Conservation (phyloP, 2,797 vertebrate species). For the Pygocentrus nattereri region DNA sequence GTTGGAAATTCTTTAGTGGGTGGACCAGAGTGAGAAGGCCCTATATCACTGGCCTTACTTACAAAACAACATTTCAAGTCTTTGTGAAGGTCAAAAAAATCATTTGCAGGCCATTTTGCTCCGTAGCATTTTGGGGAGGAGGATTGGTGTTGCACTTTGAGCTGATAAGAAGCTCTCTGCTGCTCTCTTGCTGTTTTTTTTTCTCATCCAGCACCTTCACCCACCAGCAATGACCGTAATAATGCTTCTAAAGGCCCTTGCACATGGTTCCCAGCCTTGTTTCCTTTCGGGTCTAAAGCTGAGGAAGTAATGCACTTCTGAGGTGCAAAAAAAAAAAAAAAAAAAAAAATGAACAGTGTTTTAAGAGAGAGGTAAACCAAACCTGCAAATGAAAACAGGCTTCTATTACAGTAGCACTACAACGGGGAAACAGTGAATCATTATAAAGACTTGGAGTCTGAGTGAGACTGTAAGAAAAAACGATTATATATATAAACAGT, state of each 20-base stretch:
- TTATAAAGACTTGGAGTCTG: slow-evolving; percentile 1
- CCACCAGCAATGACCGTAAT: slow-evolving; percentile 62
- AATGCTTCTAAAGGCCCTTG: slow-evolving; percentile 61
- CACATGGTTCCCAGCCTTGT: slow-evolving; percentile 52
- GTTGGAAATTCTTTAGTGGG: slow-evolving; percentile 40
- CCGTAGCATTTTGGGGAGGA: slow-evolving; percentile 43
- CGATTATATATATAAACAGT: slow-evolving; percentile 1
- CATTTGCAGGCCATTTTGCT: slow-evolving; percentile 34
- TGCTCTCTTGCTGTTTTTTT: slow-evolving; percentile 70
- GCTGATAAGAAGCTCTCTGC: slow-evolving; percentile 76
- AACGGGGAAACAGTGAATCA: background rate
- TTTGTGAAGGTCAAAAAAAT: slow-evolving; percentile 35
- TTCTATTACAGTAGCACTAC: slow-evolving; percentile 21
- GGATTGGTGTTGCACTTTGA: slow-evolving; percentile 79
- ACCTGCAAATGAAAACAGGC: slow-evolving; percentile 43
- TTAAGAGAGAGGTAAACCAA: slow-evolving; percentile 49
- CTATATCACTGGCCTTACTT: slow-evolving; percentile 3
- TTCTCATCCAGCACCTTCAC: slow-evolving; percentile 69
- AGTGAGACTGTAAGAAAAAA: background rate
- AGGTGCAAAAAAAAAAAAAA: slow-evolving; percentile 64
- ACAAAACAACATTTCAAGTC: slow-evolving; percentile 38
- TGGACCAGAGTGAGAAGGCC: slow-evolving; percentile 21
- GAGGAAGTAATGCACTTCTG: slow-evolving; percentile 46
- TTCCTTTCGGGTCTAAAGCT: slow-evolving; percentile 29
- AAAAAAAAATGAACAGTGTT: slow-evolving; percentile 70